Evolutionary conservation across 2,888 invertebrate species (phyloP), one percentile per base, ranked within the genome.

Genomic region (Pristionchus exspectatus): DNA sequence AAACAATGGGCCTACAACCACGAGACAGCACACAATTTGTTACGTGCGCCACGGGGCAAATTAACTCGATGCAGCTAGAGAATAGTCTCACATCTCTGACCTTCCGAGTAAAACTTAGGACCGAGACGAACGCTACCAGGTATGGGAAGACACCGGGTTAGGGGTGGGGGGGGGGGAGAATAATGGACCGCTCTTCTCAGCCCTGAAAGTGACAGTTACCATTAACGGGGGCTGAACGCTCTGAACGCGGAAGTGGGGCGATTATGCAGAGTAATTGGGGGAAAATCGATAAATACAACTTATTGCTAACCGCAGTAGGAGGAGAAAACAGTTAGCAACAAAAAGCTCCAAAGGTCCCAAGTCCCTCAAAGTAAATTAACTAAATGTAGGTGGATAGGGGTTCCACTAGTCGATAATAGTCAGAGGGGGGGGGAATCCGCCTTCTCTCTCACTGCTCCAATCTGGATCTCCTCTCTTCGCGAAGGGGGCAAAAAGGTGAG

Each of bases 191-290:
- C 74, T 38, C 74, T 74, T 38, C 74, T 38, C 74, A 33, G 74
- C 50, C 81, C 21, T 54, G 24, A 44, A 33, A 74, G 81, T 81
- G 81, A 81, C 81, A 81, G 81, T 81, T 74, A 74, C 33, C 74
- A 74, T 74, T 30, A 38, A 38, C 38, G 18, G 24, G 24, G 69
- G n/a, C n/a, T 24, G 44, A 50, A 50, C 44, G 44, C 44, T 50
- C 44, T 50, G 44, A 74, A 74, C 74, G 74, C 30, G 74, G 74
- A 74, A 38, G 74, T 33, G 18, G 56, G 30, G 30, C 38, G 4
- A 74, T 74, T 74, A 38, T 33, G 38, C 30, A 30, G 30, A 12
- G 21, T 10, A 63, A 63, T 4, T 24, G 63, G 16, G 12, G 9
- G 14, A 30, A 69, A 69, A n/a, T 12, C 38, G 38, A 21, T n/a